Percentiles rank a stretch among this genome's conserved stretches.
These are phyloP conservation scores for Metopia argyrocephala DNA, from an alignment of 2,888 invertebrate species.

Conservation along the genomic window DNA sequence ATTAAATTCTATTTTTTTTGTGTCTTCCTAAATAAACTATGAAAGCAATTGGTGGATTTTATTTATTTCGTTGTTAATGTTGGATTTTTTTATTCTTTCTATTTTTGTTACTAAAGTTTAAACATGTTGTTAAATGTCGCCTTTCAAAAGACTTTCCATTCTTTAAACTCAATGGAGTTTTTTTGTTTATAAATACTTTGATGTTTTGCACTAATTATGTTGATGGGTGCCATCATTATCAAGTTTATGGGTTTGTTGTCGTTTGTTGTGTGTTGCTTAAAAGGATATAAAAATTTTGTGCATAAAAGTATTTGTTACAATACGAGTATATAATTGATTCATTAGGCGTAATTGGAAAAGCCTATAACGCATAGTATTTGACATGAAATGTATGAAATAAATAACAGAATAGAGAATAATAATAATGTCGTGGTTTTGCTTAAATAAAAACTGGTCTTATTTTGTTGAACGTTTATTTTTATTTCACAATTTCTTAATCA, in stretches of 20 bases:
- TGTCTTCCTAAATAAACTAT: neutral
- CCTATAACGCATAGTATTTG: no score
- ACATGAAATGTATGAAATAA: no score
- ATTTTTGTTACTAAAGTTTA: constrained; percentile 9
- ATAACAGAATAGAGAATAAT: no score
- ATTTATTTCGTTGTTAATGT: neutral
- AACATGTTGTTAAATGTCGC: constrained; percentile 53
- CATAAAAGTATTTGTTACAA: no score
- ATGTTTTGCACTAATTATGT: constrained; percentile 64
- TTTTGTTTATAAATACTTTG: constrained; percentile 15
- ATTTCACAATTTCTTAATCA: no score
- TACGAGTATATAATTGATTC: no score
- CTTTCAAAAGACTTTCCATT: constrained; percentile 38
- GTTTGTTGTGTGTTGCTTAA: no score
- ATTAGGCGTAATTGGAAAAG: no score
- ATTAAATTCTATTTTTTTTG: neutral
- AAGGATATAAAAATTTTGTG: no score
- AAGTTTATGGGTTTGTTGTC: neutral
- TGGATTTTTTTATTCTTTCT: constrained; percentile 2
- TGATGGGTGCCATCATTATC: constrained; percentile 62
- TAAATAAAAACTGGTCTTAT: no score
- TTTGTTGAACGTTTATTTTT: no score
- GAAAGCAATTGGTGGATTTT: constrained; percentile 36
- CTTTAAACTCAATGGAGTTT: neutral
- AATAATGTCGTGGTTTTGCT: no score